Conservation (phyloP, 1,140 invertebrate genomes). For the Papilio xuthus region DNA sequence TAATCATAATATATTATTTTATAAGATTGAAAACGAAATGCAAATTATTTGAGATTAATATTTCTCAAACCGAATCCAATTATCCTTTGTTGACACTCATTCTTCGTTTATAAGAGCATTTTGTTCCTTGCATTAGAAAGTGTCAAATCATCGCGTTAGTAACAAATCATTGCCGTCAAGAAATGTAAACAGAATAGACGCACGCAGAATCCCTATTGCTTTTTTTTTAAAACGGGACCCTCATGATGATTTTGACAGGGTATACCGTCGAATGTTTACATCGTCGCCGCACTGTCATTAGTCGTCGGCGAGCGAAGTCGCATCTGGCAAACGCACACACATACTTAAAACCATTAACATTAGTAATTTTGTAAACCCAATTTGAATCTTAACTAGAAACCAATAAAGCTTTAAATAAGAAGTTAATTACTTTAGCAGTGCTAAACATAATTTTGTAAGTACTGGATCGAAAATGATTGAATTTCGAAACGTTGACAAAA, state of each 20-base stretch:
- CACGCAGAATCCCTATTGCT: constrained; percentile 51
- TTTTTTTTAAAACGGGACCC: constrained; percentile 53
- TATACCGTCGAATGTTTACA: constrained; percentile 71
- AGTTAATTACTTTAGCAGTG: neutral
- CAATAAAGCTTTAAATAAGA: constrained; percentile 26
- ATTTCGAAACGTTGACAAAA: constrained; percentile 52
- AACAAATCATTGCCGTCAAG: constrained; percentile 21
- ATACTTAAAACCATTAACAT: constrained; percentile 34
- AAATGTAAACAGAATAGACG: constrained; percentile 39
- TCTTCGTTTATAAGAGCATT: neutral
- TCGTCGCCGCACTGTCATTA: constrained; percentile 76
- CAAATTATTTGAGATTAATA: too few species aligned
- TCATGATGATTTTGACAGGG: constrained; percentile 70
- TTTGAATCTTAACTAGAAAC: constrained; percentile 2
- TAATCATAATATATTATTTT: too few species aligned
- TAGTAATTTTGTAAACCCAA: neutral
- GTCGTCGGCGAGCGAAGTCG: constrained; percentile 58
- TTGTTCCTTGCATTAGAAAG: neutral
- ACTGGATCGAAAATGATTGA: constrained; percentile 57
- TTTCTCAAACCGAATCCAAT: too few species aligned
- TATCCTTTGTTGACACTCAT: neutral
- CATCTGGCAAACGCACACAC: constrained; percentile 55
- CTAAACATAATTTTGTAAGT: constrained; percentile 25
- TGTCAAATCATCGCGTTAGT: neutral
- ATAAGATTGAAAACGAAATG: too few species aligned